phyloP scores from a whole-genome alignment of 2,113 vertebrate genomes.

The Sceloporus undulatus region DNA sequence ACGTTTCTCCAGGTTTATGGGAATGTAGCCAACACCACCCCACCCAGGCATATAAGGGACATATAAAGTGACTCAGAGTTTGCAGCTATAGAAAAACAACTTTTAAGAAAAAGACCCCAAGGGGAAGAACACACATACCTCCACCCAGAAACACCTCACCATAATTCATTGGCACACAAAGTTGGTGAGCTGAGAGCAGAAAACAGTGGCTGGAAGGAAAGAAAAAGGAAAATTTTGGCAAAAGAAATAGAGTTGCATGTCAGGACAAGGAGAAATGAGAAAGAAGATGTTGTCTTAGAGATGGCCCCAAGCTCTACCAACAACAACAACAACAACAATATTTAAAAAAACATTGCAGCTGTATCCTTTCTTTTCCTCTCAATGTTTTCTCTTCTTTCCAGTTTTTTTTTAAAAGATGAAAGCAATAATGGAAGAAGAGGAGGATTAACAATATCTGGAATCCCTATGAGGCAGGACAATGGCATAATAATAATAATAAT shows the following conservation, averaged over 20 bases:
- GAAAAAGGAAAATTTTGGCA: not conserved
- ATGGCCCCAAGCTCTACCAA: too few species aligned
- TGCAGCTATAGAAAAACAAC: not conserved
- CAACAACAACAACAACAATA: too few species aligned
- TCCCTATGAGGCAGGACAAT: too few species aligned
- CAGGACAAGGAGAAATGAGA: not conserved
- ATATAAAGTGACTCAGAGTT: not conserved
- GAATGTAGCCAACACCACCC: not conserved
- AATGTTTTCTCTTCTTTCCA: too few species aligned
- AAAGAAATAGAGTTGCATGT: not conserved
- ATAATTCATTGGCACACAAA: not conserved
- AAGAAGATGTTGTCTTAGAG: not conserved
- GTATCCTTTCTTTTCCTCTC: not conserved
- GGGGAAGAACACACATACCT: not conserved
- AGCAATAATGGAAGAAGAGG: not conserved
- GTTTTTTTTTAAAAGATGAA: not conserved
- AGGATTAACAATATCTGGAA: not conserved
- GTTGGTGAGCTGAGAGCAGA: not conserved
- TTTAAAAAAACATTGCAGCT: not conserved
- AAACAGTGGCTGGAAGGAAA: not conserved
- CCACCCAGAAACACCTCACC: not conserved
- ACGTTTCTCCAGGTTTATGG: too few species aligned
- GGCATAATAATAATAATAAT: not conserved
- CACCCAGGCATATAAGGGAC: not conserved
- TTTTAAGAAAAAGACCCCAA: not conserved